Evolutionary conservation across 2,797 vertebrate genomes (phyloP), one percentile per base, ranked within the genome.

Genomic region (Brachyrhaphis roseni): DNA sequence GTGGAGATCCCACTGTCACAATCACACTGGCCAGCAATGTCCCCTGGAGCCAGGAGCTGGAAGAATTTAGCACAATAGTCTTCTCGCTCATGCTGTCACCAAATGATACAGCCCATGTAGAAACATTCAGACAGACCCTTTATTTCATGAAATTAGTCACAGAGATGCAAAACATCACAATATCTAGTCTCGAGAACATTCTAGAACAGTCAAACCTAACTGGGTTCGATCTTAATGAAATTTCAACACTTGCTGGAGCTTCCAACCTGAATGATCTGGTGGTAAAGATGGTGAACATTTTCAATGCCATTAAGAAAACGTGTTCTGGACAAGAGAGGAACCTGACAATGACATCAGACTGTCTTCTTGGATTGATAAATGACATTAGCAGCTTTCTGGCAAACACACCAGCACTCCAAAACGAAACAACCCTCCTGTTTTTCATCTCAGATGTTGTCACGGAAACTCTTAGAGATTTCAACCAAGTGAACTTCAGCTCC

Each of bases 151-250:
- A 84, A 75, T 8, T 91, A 70, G 68, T 95, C 36, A 57, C 85
- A 34, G 39, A 85, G 45, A 84, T 74, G 28, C 86, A 90, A 55
- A 90, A 89, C 72, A 70, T 93, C 51, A 95, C 90, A 15, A 46
- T 91, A 20, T 74, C 85, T 12, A 82, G 77, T 72, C 77, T 95
- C 57, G 88, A 94, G 83, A 70, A 91, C 70, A 89, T 88, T 31
- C 85, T 96, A 62, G 62, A 36, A 70, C 81, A 87, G 75, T 91
- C 94, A 43, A 94, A 96, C 81, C 79, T 96, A n/a, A 95, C 93
- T 5, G 45, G 92, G 5, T 74, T 68, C 16, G 91, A 96, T 41
- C 85, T 96, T 41, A 79, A 93, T n/a, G 36, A 72, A 76, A 77
- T 95, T 23, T 18, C 85, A 10, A 31, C 83, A n/a, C 49, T 92